Base-by-base conservation (phyloP, 2,797 vertebrate genomes). In the Choloepus didactylus region DNA sequence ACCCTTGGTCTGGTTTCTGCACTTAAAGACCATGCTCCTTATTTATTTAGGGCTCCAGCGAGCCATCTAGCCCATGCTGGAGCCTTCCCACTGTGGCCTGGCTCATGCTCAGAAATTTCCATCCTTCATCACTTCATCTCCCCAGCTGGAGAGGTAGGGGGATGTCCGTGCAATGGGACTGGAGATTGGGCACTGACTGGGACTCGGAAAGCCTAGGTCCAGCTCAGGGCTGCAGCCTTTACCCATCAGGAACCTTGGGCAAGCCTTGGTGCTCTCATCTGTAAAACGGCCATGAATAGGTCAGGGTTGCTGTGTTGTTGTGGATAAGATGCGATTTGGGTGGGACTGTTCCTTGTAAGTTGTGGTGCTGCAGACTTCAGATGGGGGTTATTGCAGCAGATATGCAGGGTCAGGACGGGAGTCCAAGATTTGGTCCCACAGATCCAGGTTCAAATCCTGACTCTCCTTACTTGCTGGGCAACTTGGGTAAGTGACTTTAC, bases 131-230 rank as follows among this genome's bases (percentile, higher is more conserved):
- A 29, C 44, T 60, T 60, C 0, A 0, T 12, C 44, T 82, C 49
- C 3, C 51, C 15, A 19, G 15, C 51, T 69, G 1, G 0, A 89
- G 31, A 44, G 41, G 41, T 44, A 3, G 70, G 19, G n/a, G 41
- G 51, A 23, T 7, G 9, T 49, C 60, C 59, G 38, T 27, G 46
- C 23, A 9, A 4, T 19, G 79, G 38, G 25, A 19, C 51, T 49
- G 21, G 27, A 4, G 41, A 54, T 41, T 0, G 0, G 27, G 21
- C n/a, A 54, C 15, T 5, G 11, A 41, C 0, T 7, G 60, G 41
- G 41, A 62, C 31, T 51, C 5, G 0, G 21, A 35, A 54, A 77
- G 54, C 11, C 62, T 11, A 10, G 35, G 51, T 3, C 38, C n/a
- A 77, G 62, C 44, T 70, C 2, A 4, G 16, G 27, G n/a, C n/a